Evolutionary conservation across 2,888 invertebrate species (phyloP), one percentile per base, ranked within the genome.

Genomic region (Pheosia gnoma): DNA sequence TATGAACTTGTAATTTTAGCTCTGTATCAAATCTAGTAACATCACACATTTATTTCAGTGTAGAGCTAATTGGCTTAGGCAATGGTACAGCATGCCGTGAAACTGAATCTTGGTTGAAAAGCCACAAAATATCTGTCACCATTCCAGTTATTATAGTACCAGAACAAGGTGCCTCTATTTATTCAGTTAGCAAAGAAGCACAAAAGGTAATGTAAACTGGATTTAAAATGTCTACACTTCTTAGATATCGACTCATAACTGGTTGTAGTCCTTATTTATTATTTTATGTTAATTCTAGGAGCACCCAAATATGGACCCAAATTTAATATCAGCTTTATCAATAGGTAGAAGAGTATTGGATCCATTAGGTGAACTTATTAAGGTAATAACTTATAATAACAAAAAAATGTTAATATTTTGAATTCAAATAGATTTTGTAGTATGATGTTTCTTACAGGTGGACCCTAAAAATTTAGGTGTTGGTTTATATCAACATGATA

Each of bases 401-500:
- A 43, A 43, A 4, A 43, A 5, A 6, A 6, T 7, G 39, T 43
- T 9, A 43, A 9, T 43, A 43, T 9, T 5, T 7, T 5, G 39
- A 0, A 7, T 5, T 39, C 39, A 39, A 39, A 39, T 3, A 79
- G 80, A 78, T 61, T 3, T 7, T 25, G n/a, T 45, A 11, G 25
- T 49, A n/a, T 3, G n/a, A 8, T 41, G 11, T 4, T 8, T 47
- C 9, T 68, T 75, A 5, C 51, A 93, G 93, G 96, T 99, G 10
- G 98, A 98, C 67, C 98, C 98, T 0, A 96, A 97, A 78, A 97
- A 98, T 90, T 94, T 99, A 67, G 98, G 98, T 0, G 97, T 99
- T 5, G 99, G 99, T n/a, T 96, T 98, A 96, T 99, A 99, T 84
- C 97, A 99, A 88, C 98, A 98, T 80, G 98, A 99, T 82, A 94